Conservation (phyloP, 2,888 invertebrate genomes). For the Teleiodes luculella region DNA sequence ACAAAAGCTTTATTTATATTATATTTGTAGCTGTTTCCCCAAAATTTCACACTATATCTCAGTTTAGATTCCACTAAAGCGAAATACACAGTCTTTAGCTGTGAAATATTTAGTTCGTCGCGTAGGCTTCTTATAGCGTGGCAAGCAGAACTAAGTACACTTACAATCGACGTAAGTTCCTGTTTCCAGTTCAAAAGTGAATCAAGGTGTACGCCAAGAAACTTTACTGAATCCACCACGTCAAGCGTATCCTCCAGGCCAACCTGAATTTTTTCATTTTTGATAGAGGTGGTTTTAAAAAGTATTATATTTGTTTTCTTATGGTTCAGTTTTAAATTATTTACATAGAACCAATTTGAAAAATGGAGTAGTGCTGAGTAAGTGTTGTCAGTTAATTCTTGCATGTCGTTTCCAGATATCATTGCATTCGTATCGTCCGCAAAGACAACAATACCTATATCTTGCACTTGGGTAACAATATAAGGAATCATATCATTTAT, state of each 20-base stretch:
- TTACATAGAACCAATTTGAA: background rate
- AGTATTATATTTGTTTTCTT: background rate
- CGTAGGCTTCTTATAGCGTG: constrained; percentile 17
- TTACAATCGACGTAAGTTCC: background rate
- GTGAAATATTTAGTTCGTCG: constrained; percentile 9
- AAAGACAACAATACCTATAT: background rate
- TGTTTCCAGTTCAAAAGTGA: background rate
- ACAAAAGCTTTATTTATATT: too few relatives aligned
- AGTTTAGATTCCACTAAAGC: constrained; percentile 17
- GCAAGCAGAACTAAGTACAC: constrained; percentile 12
- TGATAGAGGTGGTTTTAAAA: background rate
- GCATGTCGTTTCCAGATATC: background rate
- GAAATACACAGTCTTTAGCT: constrained; percentile 16
- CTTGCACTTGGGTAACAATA: background rate
- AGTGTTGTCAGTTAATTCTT: background rate
- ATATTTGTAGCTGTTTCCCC: too few relatives aligned
- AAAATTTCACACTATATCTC: constrained; percentile 17
- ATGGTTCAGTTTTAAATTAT: background rate
- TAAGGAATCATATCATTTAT: constrained; percentile 1
- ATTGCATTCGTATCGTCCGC: constrained; percentile 12
- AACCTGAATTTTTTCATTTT: background rate
- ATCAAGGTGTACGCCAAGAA: background rate
- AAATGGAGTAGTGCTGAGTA: background rate
- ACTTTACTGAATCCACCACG: background rate
- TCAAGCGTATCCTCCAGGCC: background rate